Conservation (phyloP, 2,888 invertebrate species). For the Xestia rhomboidea region DNA sequence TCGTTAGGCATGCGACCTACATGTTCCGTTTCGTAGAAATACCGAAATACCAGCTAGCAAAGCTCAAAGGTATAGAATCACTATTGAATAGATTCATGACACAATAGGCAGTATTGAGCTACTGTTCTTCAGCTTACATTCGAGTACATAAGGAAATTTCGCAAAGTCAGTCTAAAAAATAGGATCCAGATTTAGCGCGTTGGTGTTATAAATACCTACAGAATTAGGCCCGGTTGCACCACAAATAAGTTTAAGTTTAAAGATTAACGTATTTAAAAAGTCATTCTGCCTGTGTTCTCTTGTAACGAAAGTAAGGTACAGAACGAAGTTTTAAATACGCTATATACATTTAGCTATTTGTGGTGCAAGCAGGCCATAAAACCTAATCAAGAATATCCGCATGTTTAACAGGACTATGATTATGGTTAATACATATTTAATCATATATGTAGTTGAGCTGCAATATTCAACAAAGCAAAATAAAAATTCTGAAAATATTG, state of each 20-base stretch:
- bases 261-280: background rate
- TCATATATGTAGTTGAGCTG: background rate
- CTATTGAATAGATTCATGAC: slow-evolving; percentile 11
- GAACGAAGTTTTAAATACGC: background rate
- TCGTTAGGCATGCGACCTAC: slow-evolving; percentile 1
- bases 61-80: slow-evolving; percentile 4
- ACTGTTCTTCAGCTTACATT: background rate
- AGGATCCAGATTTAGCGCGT: background rate
- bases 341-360: background rate
- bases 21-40: slow-evolving; percentile 18
- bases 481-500: background rate
- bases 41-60: slow-evolving; percentile 11
- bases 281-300: background rate
- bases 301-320: background rate
- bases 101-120: slow-evolving; percentile 2
- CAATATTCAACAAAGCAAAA: background rate
- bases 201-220: too few species aligned
- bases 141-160: background rate
- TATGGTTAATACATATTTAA: background rate
- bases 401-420: background rate
- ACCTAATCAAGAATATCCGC: background rate
- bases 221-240: background rate
- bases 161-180: slow-evolving; percentile 1
- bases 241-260: background rate
- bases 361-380: background rate